phyloP scores from a whole-genome alignment of 1,140 invertebrate species.

The Macrobrachium rosenbergii region DNA sequence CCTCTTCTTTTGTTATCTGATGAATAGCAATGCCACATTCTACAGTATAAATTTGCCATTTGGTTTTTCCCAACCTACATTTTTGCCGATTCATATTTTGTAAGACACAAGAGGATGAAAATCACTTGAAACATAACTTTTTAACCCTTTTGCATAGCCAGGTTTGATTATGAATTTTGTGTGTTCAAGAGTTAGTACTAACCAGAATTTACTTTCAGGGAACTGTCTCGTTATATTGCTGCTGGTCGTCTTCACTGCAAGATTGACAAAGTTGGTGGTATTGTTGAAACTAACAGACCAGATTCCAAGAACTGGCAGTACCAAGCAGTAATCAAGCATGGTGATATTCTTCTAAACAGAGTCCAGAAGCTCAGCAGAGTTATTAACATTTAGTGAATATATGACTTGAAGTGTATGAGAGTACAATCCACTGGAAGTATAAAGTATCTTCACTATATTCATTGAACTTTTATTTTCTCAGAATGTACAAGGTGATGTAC shows the following conservation, averaged over 20 bases:
- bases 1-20: no score
- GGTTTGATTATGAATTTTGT: no score
- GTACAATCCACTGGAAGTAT: no score
- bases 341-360: constrained; percentile 96
- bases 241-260: constrained; percentile 96
- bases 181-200: neutral
- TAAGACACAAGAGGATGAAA: neutral
- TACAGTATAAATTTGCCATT: no score
- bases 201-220: constrained; percentile 73
- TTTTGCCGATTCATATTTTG: no score
- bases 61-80: no score
- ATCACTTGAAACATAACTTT: no score
- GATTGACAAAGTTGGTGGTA: constrained; percentile 91
- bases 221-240: constrained; percentile 92
- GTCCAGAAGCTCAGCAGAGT: constrained; percentile 99
- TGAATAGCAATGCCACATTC: no score
- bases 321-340: constrained; percentile 98
- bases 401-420: neutral
- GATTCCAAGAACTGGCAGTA: constrained; percentile 95
- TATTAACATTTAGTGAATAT: constrained; percentile 89
- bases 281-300: constrained; percentile 96
- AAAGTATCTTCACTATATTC: no score
- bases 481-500: no score
- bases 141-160: no score
- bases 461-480: no score